Base-by-base conservation (phyloP, 2,888 invertebrate species). In the Meganola albula region DNA sequence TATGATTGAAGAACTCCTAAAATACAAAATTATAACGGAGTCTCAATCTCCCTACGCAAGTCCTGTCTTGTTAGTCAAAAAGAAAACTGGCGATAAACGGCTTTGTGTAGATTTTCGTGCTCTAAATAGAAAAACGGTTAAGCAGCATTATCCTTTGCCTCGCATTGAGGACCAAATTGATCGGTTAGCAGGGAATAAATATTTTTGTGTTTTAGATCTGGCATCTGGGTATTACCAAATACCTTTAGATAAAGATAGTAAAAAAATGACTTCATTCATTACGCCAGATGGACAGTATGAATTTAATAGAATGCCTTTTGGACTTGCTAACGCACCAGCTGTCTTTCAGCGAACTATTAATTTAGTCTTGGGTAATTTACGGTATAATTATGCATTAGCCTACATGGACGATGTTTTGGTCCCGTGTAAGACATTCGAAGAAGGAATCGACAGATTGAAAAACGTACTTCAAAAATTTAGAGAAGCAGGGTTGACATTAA, bases 261-360 rank as follows among this genome's bases (percentile, higher is more conserved):
- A 25, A 8, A 24, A 29, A 9, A 35, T 30, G 16, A 35, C 34
- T 12, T 29, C 34, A 1, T 35, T 35, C 16, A 26, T 35, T 11
- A 35, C 34, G 8, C 9, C 9, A 9, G 34, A 34, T 12, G 34
- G 34, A 1, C 29, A 29, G 24, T 34, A 21, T 12, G 34, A 34
- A 4, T 35, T 8, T 16, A 10, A 22, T 6, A 21, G 26, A 5
- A 30, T 35, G 29, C 34, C 34, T 3, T 35, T 35, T 13, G 30
- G 34, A 1, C 4, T 35, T 11, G 14, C 22, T 12, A 35, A 30
- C 10, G 30, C 12, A 6, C 30, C 30, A n/a, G 13, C 30, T 0
- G 29, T 30, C 2, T 35, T 30, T 5, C 34, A 35, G 25, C 29
- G 26, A 10, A 8, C 26, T 12, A 34, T 34, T 29, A 30, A 34